phyloP scores from a whole-genome alignment of 2,888 invertebrate species.

The Druceiella hillmani region DNA sequence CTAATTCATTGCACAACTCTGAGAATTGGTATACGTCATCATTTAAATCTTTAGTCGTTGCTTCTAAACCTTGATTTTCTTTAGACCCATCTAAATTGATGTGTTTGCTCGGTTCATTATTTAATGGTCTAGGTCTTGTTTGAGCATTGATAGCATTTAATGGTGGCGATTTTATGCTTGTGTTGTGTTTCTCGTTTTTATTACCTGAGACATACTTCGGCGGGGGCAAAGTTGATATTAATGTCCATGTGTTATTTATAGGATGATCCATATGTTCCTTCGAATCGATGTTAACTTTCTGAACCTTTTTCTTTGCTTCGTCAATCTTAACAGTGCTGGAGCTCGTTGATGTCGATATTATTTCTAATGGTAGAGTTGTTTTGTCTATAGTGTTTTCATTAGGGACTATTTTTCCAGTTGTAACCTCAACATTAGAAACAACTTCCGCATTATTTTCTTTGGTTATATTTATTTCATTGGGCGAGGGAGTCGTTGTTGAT shows the following conservation, averaged over 20 bases:
- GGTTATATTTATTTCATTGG: no score
- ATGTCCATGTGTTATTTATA: constrained; percentile 51
- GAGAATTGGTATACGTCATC: constrained; percentile 73
- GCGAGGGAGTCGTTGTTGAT: no score
- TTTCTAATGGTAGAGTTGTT: no score
- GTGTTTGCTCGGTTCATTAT: constrained; percentile 32
- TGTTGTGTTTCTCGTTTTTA: constrained; percentile 4
- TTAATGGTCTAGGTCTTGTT: constrained; percentile 29
- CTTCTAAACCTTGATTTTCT: constrained; percentile 66
- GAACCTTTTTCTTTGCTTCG: constrained; percentile 46
- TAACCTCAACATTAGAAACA: no score
- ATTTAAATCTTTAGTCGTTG: constrained; percentile 64
- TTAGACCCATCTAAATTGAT: constrained; percentile 40
- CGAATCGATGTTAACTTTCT: constrained; percentile 44
- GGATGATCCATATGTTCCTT: constrained; percentile 36
- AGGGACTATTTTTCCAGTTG: no score
- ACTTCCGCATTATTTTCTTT: no score
- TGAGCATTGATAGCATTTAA: constrained; percentile 29
- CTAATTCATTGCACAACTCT: constrained; percentile 77
- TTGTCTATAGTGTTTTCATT: no score
- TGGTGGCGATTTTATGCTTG: background rate
- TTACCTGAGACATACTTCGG: constrained; percentile 30
- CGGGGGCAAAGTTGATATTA: constrained; percentile 53
- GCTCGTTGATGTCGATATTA: no score
- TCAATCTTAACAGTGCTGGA: no score